Evolutionary conservation across 2,888 invertebrate genomes (phyloP).

Genomic region (Oxystoma pomonae): DNA sequence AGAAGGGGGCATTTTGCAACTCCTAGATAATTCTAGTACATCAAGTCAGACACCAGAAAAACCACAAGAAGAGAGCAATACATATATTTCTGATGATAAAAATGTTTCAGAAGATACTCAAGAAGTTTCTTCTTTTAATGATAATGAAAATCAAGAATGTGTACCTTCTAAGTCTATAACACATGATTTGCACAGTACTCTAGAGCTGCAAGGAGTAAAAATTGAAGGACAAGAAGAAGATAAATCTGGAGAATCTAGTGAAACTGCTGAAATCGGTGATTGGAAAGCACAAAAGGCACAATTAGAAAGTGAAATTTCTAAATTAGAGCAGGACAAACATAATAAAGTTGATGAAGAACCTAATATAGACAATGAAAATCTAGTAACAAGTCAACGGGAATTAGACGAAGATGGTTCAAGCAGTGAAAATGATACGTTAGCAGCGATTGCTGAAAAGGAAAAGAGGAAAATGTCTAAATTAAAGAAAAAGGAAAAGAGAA

Average conservation of each 20-base stretch:
- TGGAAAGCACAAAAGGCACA: background rate
- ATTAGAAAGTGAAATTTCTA: background rate
- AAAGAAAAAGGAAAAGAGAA: background rate
- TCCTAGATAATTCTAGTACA: background rate
- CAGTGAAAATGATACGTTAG: background rate
- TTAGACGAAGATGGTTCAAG: background rate
- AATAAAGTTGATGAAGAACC: background rate
- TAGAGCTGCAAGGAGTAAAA: constrained; percentile 13
- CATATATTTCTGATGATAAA: background rate
- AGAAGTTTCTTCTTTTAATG: background rate
- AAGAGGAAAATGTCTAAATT: constrained; percentile 3
- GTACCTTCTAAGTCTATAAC: background rate
- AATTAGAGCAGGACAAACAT: background rate
- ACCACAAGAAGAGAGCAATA: background rate
- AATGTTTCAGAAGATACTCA: constrained; percentile 9
- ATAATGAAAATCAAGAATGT: constrained; percentile 4
- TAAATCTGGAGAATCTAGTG: background rate
- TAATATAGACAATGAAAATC: background rate
- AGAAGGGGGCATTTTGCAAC: background rate
- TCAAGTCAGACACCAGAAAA: background rate
- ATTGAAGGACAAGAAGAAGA: background rate
- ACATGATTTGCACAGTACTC: background rate
- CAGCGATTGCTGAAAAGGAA: background rate
- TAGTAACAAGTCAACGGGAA: background rate
- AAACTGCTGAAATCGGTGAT: background rate